phyloP scores from a whole-genome alignment of 2,888 invertebrate genomes.

The Watsonalla cultraria region DNA sequence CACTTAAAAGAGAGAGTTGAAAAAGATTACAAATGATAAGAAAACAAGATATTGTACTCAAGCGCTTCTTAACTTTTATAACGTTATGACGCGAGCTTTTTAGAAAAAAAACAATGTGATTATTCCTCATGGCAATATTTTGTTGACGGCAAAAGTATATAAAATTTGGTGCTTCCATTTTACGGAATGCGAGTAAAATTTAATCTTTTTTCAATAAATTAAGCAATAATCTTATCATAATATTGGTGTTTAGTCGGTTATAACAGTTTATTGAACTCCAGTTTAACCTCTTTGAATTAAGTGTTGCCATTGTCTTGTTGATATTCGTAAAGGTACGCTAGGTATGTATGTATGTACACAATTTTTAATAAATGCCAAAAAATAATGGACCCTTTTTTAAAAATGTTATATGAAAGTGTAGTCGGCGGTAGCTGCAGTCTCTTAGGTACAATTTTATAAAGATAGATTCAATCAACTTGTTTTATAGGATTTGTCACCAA shows the following conservation, averaged over 20 bases:
- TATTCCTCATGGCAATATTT: conserved; percentile 31
- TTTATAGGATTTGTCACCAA: conserved; percentile 13
- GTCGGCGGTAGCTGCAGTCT: conserved; percentile 22
- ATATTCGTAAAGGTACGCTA: conserved; percentile 14
- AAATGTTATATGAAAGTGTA: conserved; percentile 21
- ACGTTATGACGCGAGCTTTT: conserved; percentile 49
- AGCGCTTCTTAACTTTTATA: conserved; percentile 27
- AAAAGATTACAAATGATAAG: conserved; percentile 79
- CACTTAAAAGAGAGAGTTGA: conserved; percentile 80
- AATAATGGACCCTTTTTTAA: conserved; percentile 27
- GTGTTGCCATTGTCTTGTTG: conserved; percentile 22
- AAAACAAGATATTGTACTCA: conserved; percentile 16
- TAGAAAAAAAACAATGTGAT: conserved; percentile 20
- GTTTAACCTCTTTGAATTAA: conserved; percentile 16
- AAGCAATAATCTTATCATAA: conserved; percentile 13
- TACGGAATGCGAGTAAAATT: conserved; percentile 39
- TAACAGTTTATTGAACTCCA: neutral
- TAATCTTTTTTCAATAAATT: conserved; percentile 5
- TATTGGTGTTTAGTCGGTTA: neutral
- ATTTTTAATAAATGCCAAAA: conserved; percentile 36
- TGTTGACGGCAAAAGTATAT: conserved; percentile 21
- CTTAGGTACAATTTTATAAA: conserved; percentile 20
- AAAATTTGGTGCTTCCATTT: conserved; percentile 62
- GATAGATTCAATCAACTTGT: conserved; percentile 16
- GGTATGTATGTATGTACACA: conserved; percentile 23